A percentile compares a stretch with the other conserved stretches of the same genome.
Evolutionary conservation across 2,888 invertebrate genomes (phyloP).

Genomic region (Ptychoptera contaminata): DNA sequence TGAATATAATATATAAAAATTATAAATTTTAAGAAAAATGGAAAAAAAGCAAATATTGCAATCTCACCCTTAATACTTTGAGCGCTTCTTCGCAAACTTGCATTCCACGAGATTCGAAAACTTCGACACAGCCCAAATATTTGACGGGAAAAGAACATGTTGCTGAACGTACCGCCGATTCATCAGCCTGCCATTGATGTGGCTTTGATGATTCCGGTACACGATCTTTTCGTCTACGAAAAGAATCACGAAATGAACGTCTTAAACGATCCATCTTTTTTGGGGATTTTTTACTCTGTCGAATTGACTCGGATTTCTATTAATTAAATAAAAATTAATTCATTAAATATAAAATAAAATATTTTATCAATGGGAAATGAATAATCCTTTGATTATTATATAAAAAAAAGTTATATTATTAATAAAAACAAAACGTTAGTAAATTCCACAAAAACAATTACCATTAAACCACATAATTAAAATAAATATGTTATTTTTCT

Average conservation of each 20-base stretch:
- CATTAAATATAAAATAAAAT: slow-evolving; percentile 9
- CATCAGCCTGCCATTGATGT: slow-evolving; percentile 97
- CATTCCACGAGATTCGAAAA: slow-evolving; percentile 98
- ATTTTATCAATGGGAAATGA: too few relatives aligned
- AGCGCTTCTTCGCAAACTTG: slow-evolving; percentile 98
- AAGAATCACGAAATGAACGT: slow-evolving; percentile 83
- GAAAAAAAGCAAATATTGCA: background rate
- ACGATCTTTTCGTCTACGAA: slow-evolving; percentile 77
- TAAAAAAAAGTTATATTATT: slow-evolving; percentile 3
- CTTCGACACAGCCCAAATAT: slow-evolving; percentile 98
- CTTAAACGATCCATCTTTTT: slow-evolving; percentile 78
- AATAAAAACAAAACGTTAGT: background rate
- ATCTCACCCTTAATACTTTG: slow-evolving; percentile 82
- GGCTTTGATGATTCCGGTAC: slow-evolving; percentile 89
- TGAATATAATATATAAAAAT: slow-evolving; percentile 26
- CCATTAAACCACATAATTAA: background rate
- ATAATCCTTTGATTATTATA: too few relatives aligned
- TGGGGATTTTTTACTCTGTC: slow-evolving; percentile 45
- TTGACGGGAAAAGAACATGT: slow-evolving; percentile 97
- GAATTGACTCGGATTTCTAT: slow-evolving; percentile 41
- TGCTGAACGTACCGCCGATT: slow-evolving; percentile 85
- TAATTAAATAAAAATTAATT: too few relatives aligned
- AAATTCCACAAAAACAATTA: slow-evolving; percentile 2
- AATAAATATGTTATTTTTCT: too few relatives aligned
- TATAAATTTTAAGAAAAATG: slow-evolving; percentile 4